Percentiles rank a stretch among this genome's conserved stretches.
These are phyloP conservation scores for Sebastes elongatus DNA, from an alignment of 2,797 vertebrate genomes.

Conservation along the genomic window DNA sequence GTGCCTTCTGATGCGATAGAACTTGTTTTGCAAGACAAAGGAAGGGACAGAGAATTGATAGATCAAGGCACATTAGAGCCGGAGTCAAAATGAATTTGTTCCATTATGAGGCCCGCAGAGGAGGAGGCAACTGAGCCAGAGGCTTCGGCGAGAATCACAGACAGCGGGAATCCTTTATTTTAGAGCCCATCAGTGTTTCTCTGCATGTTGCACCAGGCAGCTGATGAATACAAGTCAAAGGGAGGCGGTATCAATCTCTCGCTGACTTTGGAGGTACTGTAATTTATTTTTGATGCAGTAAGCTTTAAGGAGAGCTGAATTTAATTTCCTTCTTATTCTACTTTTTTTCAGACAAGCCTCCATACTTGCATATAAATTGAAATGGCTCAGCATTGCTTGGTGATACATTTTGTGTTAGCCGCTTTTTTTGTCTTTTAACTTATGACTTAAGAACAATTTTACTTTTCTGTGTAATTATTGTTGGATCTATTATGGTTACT, in stretches of 20 bases:
- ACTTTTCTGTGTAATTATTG: not conserved
- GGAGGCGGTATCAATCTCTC: not conserved
- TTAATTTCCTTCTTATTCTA: not conserved
- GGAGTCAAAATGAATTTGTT: slow-evolving; percentile 51
- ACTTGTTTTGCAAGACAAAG: slow-evolving; percentile 30
- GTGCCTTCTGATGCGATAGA: slow-evolving; percentile 24
- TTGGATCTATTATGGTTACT: not conserved
- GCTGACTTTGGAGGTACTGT: not conserved
- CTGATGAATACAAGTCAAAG: slow-evolving; percentile 8
- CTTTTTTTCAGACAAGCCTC: not conserved
- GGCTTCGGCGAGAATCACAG: slow-evolving; percentile 1
- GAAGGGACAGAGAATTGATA: slow-evolving; percentile 41
- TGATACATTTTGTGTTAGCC: not conserved
- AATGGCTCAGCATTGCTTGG: not conserved
- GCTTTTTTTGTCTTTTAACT: not conserved
- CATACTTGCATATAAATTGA: not conserved
- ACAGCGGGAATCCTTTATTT: slow-evolving; percentile 17
- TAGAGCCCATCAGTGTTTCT: slow-evolving; percentile 2
- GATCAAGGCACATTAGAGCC: slow-evolving; percentile 56
- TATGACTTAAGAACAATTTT: not conserved
- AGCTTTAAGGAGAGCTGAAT: not conserved
- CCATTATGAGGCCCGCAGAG: slow-evolving; percentile 43
- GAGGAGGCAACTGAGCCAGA: slow-evolving; percentile 23
- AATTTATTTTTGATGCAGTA: slow-evolving; percentile 16
- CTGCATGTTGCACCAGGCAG: slow-evolving; percentile 1